phyloP scores from a whole-genome alignment of 2,113 vertebrate genomes.

The Pogonocichla stellata region DNA sequence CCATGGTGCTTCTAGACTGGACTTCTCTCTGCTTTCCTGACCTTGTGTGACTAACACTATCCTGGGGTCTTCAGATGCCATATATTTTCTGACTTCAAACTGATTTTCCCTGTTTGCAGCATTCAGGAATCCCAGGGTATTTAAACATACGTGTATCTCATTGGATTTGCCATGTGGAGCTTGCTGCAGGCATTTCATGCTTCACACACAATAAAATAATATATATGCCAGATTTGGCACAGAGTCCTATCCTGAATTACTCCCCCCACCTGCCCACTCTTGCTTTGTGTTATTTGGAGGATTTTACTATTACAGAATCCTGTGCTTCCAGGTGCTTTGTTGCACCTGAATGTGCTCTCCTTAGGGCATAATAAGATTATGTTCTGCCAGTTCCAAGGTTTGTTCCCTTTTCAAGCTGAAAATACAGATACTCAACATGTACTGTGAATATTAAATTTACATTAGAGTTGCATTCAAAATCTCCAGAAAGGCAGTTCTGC shows the following conservation, averaged over 20 bases:
- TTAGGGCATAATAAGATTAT: not conserved
- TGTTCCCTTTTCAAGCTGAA: not conserved
- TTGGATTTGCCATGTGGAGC: not conserved
- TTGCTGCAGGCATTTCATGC: not conserved
- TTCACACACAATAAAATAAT: not conserved
- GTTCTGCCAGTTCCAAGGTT: not conserved
- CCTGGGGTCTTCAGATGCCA: not conserved
- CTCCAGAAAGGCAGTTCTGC: not conserved
- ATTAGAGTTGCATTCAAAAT: not conserved
- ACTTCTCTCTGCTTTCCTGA: not conserved
- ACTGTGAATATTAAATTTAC: not conserved
- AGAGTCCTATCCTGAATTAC: not conserved
- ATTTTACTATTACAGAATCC: not conserved
- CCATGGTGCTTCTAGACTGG: not conserved
- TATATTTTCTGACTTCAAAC: not conserved
- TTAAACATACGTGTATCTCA: fast-evolving
- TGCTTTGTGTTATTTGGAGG: not conserved
- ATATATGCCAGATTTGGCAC: not conserved
- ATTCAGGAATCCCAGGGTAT: not conserved
- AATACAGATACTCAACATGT: not conserved
- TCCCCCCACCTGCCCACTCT: not conserved
- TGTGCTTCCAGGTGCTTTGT: not conserved
- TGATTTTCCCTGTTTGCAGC: not conserved
- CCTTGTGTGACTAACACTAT: not conserved
- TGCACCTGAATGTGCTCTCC: not conserved